Evolutionary conservation across 2,888 invertebrate species (phyloP), one percentile per base, ranked within the genome.

Genomic region (Hyposoter dolosus): DNA sequence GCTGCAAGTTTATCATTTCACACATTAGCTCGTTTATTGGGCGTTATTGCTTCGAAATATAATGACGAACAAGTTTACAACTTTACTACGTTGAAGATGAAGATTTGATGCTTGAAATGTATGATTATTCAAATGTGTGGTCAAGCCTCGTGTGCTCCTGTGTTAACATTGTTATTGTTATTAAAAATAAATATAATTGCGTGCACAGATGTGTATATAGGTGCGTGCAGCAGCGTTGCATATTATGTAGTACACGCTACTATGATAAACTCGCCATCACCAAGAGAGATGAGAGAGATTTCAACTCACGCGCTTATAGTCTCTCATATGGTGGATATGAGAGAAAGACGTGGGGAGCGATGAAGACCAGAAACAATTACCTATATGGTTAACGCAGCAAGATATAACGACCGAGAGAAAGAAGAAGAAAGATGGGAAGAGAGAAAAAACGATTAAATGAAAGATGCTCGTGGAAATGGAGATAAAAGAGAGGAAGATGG

Each of bases 321-420:
- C 12, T 77, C 83, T 53, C 56, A 53, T 56, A 23, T 56, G 35
- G 68, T 56, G 32, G 45, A 53, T 35, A 40, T 56, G 56, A 40
- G 66, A 63, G 28, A 63, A 47, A 75, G 74, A 50, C 63, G 50
- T 66, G 76, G 45, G 76, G 66, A 3, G n/a, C n/a, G 28, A 79
- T 79, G 85, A 85, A 53, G 76, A 60, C 83, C 83, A 85, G 88
- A 89, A 89, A 90, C 89, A 90, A 90, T 89, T 89, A 88, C 88
- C 84, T 81, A n/a, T 28, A 84, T 84, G 84, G 87, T 88, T 86
- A 80, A 87, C 84, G 86, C 82, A 79, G 66, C 63, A 45, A 65
- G 45, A 40, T 53, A 12, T 23, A 7, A 72, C 69, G 53, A 32
- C 76, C 45, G 63, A 15, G 56, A 19, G 35, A 68, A 65, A 71